Percentiles rank a stretch among this genome's conserved stretches.
Evolutionary conservation across 2,113 vertebrate genomes (phyloP).

Genomic region (Calyptomena viridis): DNA sequence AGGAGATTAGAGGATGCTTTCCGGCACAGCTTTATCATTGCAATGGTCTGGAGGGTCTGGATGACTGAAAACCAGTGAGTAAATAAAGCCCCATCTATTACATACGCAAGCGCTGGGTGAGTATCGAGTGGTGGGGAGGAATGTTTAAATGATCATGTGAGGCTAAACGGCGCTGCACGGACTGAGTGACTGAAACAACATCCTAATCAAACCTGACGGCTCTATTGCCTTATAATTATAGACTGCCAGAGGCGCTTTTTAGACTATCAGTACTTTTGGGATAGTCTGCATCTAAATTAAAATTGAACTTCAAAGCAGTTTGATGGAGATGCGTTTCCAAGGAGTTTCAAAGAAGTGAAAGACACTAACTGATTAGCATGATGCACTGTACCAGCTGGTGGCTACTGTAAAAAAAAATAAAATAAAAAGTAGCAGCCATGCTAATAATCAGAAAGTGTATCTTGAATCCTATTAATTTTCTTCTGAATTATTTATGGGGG

Average conservation of each 20-base stretch:
- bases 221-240: slow-evolving; percentile 45
- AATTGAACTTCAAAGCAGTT: slow-evolving; percentile 69
- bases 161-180: background rate
- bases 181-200: background rate
- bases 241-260: slow-evolving; percentile 40
- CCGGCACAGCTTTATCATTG: background rate
- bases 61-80: background rate
- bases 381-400: slow-evolving; percentile 27
- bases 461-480: slow-evolving; percentile 31
- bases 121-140: background rate
- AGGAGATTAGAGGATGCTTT: background rate
- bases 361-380: slow-evolving; percentile 50
- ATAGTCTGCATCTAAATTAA: slow-evolving; percentile 73
- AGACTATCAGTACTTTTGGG: slow-evolving; percentile 39
- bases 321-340: slow-evolving; percentile 56
- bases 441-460: slow-evolving; percentile 31
- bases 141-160: background rate
- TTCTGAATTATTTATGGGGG: slow-evolving; percentile 63
- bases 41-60: background rate
- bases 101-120: background rate
- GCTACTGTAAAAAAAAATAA: slow-evolving; percentile 4
- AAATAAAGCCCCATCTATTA: background rate
- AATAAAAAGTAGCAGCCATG: background rate
- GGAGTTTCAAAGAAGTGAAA: slow-evolving; percentile 33
- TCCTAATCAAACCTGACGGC: slow-evolving; percentile 49